Conservation (phyloP, 2,113 vertebrate genomes). For the Neotoma lepida region DNA sequence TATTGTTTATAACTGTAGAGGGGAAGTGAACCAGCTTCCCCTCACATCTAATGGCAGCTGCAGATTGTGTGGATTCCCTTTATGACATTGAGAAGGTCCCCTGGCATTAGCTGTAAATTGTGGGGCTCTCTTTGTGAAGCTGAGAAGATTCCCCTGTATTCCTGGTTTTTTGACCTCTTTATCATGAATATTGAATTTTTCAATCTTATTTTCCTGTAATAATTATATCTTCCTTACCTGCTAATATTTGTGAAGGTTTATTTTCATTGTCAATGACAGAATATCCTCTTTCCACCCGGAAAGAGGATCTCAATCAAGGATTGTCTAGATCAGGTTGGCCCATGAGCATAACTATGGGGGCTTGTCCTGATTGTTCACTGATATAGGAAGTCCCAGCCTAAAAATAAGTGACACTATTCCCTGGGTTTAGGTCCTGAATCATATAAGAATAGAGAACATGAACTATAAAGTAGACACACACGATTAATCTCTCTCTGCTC, state of each 20-base stretch:
- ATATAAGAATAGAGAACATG: not conserved
- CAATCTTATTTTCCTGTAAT: not conserved
- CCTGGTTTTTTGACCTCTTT: not conserved
- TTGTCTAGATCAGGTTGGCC: not conserved
- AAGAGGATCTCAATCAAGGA: not conserved
- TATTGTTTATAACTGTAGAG: not conserved
- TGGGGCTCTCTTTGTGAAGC: not conserved
- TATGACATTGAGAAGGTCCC: not conserved
- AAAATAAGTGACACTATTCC: not conserved
- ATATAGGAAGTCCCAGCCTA: not conserved
- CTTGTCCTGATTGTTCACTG: not conserved
- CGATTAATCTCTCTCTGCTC: not conserved
- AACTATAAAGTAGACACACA: not conserved
- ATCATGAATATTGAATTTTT: not conserved
- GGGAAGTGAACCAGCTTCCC: not conserved
- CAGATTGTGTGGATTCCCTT: not conserved
- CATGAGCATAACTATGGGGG: no score
- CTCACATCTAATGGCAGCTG: not conserved
- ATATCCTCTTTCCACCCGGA: no score
- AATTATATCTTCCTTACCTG: not conserved
- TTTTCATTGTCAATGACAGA: not conserved
- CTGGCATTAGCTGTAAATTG: not conserved
- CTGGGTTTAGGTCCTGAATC: not conserved
- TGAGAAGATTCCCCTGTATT: not conserved
- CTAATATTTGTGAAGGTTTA: not conserved